Base-by-base conservation (phyloP, 2,888 invertebrate genomes). In the Ormia ochracea region DNA sequence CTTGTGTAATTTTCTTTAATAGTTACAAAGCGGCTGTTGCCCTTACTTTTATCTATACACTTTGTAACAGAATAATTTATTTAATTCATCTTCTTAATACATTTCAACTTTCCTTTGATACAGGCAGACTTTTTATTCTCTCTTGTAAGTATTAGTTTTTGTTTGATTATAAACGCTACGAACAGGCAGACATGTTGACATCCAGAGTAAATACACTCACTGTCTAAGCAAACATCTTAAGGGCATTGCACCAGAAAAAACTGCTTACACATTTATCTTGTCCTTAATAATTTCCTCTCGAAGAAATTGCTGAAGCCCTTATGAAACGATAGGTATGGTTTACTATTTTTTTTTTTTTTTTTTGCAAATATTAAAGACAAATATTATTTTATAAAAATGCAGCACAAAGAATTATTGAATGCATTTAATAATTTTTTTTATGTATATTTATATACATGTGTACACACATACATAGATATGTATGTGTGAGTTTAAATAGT, bases 171-270 rank as follows among this genome's bases (percentile, higher is more conserved):
- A 17, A 33, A 33, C 26, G 2, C n/a, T 28, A 26, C n/a, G 36
- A 36, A 7, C 48, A 38, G 4, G 6, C 3, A 54, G 50, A 48
- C 26, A 70, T 28, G 31, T 68, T 52, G 28, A n/a, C 21, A 52
- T 7, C 10, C 45, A 65, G 33, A 38, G 43, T 17, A 6, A 38
- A 26, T 38, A 41, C 21, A 31, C 28, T 38, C 17, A 19, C 23
- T 33, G 33, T 45, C 6, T 54, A 26, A 54, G 23, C 19, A 56
- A 65, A 73, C 28, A 63, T 56, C 73, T 65, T 65, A 7, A 36
- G 48, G 65, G 56, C 56, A 48, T 58, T 58, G 65, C 14, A 56
- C 48, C 28, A 56, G 21, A 65, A 48, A 74, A 26, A 65, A 58
- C 48, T 69, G 56, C 33, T 69, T 69, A 36, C 17, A 17, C 59